Percentiles rank a stretch among this genome's conserved stretches.
These are phyloP conservation scores for Ammospiza nelsoni DNA, from an alignment of 2,113 vertebrate species.

Conservation along the genomic window DNA sequence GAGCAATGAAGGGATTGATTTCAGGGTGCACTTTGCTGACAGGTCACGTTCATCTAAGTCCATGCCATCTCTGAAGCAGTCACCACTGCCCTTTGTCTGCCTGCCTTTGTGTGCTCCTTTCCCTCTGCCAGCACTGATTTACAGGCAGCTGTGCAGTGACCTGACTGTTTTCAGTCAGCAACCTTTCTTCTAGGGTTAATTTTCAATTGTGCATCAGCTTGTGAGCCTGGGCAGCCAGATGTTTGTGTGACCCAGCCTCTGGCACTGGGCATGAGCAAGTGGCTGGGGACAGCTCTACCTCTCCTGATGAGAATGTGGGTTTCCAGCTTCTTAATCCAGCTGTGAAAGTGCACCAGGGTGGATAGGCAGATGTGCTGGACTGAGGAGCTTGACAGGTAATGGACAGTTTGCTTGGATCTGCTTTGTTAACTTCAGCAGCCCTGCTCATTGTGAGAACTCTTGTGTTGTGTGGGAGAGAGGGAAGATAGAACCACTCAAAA, in stretches of 20 bases:
- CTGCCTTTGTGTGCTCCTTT: not conserved
- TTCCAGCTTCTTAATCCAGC: not conserved
- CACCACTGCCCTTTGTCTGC: not conserved
- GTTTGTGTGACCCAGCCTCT: not conserved
- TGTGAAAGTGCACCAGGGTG: not conserved
- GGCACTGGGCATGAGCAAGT: not conserved
- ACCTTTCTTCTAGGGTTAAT: not conserved
- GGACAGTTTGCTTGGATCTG: not conserved
- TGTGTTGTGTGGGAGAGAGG: not conserved
- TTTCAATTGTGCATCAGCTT: not conserved
- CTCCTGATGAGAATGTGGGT: not conserved
- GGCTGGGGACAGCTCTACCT: not conserved
- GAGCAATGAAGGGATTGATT: not conserved
- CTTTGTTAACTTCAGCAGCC: fast-evolving
- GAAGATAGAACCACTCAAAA: not conserved
- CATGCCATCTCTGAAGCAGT: not conserved
- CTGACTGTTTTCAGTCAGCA: not conserved
- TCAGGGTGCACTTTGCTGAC: not conserved
- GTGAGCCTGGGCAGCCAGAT: not conserved
- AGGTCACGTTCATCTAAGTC: not conserved
- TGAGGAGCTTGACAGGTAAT: not conserved
- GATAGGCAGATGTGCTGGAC: not conserved
- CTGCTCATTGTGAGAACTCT: fast-evolving
- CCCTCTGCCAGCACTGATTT: not conserved
- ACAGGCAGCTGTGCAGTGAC: not conserved